Evolutionary conservation across 2,113 vertebrate species (phyloP).

Genomic region (Rhinopomastus cyanomelas): DNA sequence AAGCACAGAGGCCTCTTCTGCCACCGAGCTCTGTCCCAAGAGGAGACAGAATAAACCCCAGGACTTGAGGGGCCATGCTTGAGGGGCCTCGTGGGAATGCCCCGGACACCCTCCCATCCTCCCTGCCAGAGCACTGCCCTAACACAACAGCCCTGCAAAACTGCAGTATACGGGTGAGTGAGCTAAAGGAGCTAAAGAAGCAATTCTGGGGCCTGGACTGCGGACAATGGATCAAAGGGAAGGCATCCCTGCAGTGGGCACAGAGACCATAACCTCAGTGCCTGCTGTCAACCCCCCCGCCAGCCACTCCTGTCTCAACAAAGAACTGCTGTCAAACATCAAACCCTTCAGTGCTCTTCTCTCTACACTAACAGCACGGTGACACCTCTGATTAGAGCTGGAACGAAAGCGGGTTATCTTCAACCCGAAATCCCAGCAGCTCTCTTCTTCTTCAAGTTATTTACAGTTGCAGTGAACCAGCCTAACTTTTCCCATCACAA

Average conservation of each 20-base stretch:
- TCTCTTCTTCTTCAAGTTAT: not conserved
- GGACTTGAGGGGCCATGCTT: not conserved
- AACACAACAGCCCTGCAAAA: not conserved
- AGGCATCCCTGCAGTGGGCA: not conserved
- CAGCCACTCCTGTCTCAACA: not conserved
- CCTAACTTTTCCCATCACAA: not conserved
- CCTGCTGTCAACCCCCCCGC: not conserved
- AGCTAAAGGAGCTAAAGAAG: not conserved
- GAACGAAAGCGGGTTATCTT: not conserved
- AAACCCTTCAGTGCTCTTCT: not conserved
- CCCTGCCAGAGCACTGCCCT: not conserved
- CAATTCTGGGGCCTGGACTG: not conserved
- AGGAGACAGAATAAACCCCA: not conserved
- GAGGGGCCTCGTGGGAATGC: fast-evolving
- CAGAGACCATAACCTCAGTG: not conserved
- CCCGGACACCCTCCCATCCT: not conserved
- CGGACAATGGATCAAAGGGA: not conserved
- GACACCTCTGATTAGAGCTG: not conserved
- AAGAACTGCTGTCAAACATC: not conserved
- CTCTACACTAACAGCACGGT: not conserved
- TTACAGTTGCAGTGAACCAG: not conserved
- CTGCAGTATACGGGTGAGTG: not conserved
- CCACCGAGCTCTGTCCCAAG: not conserved
- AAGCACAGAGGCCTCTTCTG: not conserved
- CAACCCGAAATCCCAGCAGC: not conserved